Evolutionary conservation across 2,113 vertebrate species (phyloP).

Genomic region (Martes martes): DNA sequence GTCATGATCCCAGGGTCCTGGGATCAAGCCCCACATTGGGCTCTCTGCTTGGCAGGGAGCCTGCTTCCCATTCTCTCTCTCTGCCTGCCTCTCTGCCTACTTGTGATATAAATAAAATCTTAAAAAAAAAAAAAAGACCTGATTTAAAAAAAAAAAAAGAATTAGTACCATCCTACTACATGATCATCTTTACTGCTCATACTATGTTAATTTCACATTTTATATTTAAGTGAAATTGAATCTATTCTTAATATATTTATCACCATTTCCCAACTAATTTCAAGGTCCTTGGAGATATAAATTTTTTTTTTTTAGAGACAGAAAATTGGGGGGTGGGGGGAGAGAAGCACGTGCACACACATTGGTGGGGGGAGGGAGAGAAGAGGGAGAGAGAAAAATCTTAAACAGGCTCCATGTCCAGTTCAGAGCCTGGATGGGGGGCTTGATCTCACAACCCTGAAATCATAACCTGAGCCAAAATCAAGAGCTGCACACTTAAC

Average conservation of each 20-base stretch:
- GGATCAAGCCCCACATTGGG: too few relatives aligned
- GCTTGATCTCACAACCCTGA: background rate
- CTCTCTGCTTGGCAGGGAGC: fast-evolving
- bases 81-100: too few relatives aligned
- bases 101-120: too few relatives aligned
- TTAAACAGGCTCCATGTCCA: background rate
- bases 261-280: background rate
- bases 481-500: background rate
- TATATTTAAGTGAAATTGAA: background rate
- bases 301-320: background rate
- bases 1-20: too few relatives aligned
- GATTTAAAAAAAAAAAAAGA: too few relatives aligned
- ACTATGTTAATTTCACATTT: background rate
- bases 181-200: background rate
- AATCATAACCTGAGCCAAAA: background rate
- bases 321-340: background rate
- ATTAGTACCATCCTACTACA: background rate
- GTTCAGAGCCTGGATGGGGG: background rate
- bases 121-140: too few relatives aligned
- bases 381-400: background rate
- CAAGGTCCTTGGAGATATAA: background rate
- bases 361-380: background rate
- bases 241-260: background rate
- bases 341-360: background rate
- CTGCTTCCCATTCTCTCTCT: too few relatives aligned